These are phyloP conservation scores for Strongylocentrotus purpuratus DNA, from an alignment of 35 echinoderm and acorn worm genomes.

Conservation along the genomic window DNA sequence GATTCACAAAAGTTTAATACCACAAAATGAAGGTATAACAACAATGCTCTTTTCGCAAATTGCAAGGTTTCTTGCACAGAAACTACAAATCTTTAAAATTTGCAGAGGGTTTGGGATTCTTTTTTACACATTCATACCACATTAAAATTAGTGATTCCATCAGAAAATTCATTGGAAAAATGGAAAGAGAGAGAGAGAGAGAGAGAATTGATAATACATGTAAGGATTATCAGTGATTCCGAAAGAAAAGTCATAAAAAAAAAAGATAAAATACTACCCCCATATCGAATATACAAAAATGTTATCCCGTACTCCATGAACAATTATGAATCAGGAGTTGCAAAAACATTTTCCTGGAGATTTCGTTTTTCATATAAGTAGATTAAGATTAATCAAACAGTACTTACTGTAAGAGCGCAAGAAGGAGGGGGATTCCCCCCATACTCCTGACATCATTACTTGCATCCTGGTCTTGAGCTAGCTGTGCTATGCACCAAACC, in stretches of 20 bases:
- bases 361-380: too few species aligned
- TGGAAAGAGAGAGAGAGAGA: not conserved
- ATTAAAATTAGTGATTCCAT: not conserved
- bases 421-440: constrained; percentile 88
- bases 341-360: not conserved
- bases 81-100: too few species aligned
- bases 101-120: not conserved
- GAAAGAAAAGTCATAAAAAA: not conserved
- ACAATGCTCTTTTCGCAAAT: too few species aligned
- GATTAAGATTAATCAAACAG: not conserved
- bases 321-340: not conserved
- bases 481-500: constrained; percentile 83
- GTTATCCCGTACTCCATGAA: not conserved
- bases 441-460: constrained; percentile 95
- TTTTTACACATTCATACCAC: not conserved
- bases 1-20: too few species aligned
- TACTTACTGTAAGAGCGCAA: constrained; percentile 94
- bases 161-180: not conserved
- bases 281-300: too few species aligned
- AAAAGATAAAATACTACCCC: not conserved
- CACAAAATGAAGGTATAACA: too few species aligned
- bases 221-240: not conserved
- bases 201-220: not conserved
- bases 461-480: constrained; percentile 86
- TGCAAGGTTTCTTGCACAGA: too few species aligned